These are phyloP conservation scores for Xenops minutus DNA, from an alignment of 2,797 vertebrate genomes.

Conservation along the genomic window DNA sequence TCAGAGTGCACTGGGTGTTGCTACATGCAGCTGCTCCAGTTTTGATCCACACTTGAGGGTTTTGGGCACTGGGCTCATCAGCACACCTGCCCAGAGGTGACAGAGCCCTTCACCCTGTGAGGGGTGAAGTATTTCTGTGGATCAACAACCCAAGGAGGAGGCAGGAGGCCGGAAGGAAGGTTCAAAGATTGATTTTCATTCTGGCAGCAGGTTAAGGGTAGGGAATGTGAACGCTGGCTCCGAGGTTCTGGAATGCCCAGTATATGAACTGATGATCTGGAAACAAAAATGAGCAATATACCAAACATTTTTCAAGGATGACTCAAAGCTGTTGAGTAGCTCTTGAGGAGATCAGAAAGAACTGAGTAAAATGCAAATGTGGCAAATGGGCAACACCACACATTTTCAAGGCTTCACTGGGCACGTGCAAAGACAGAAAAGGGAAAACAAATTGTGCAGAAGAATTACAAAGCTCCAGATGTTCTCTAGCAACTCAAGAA, in stretches of 20 bases:
- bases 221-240: not conserved
- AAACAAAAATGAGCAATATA: conserved; percentile 20
- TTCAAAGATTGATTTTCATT: conserved; percentile 11
- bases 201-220: not conserved
- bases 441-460: not conserved
- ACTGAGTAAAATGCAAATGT: not conserved
- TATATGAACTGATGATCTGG: not conserved
- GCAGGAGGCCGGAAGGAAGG: not conserved
- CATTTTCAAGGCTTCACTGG: not conserved
- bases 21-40: accelerated
- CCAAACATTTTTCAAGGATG: not conserved
- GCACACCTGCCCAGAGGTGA: not conserved
- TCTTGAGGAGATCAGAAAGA: not conserved
- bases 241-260: not conserved
- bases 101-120: not conserved
- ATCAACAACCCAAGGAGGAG: not conserved
- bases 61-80: not conserved
- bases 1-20: accelerated
- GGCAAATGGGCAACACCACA: not conserved
- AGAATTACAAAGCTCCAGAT: not conserved
- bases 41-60: not conserved
- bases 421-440: not conserved
- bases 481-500: not conserved
- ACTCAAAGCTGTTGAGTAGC: not conserved
- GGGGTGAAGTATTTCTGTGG: not conserved